Evolutionary conservation across 2,113 vertebrate genomes (phyloP), one percentile per base, ranked within the genome.

Genomic region (Lepisosteus oculatus): DNA sequence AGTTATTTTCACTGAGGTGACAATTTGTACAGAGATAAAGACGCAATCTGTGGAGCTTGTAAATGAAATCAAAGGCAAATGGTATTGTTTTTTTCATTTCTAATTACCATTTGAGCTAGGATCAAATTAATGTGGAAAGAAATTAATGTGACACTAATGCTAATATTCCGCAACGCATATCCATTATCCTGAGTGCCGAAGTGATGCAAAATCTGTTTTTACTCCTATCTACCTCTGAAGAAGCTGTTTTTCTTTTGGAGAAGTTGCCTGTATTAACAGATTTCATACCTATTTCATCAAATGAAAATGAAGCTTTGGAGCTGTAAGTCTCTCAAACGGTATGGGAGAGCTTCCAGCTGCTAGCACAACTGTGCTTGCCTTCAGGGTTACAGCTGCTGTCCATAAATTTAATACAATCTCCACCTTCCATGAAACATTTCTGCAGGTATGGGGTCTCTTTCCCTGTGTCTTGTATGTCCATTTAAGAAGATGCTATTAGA

Each of bases 11-110:
- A 61, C 54, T 44, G 61, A 14, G 4, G 13, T 14, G 29, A 65
- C 6, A 67, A 71, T 76, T 65, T 71, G 75, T 73, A 6, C 54
- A 14, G 69, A 43, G 67, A 69, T 64, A 70, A 67, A 73, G 12
- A 65, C 14, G 56, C 68, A n/a, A 45, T 51, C 42, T 67, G 45
- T 44, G 55, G 61, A 67, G 61, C 70, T 74, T 80, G 65, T 65
- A 61, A 47, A 72, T 66, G 4, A 47, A 68, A 56, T 47, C 4
- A 7, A 72, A 59, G 44, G 68, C 29, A 71, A 54, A 64, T 51
- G 55, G 55, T 43, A 64, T 47, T 67, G 8, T 12, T 47, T 44
- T 45, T 64, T 6, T 9, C 7, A 42, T 72, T 72, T 72, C 57
- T 72, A 72, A 72, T 72, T 72, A 72, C 42, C 43, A 66, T n/a